Evolutionary conservation across 2,888 invertebrate species (phyloP).

Genomic region (Ditylenchus weischeri): DNA sequence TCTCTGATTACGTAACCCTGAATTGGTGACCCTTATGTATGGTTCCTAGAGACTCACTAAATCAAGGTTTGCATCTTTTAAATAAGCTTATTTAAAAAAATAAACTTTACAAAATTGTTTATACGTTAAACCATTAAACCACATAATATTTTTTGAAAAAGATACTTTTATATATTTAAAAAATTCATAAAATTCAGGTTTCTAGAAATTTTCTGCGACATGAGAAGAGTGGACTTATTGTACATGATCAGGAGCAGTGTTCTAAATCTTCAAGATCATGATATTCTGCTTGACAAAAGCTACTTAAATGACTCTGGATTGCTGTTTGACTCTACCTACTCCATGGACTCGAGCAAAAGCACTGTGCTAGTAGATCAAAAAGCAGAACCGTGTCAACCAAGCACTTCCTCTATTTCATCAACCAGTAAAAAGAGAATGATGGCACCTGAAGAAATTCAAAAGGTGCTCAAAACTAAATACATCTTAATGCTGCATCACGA

Average conservation of each 20-base stretch:
- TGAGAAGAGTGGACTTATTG: constrained; percentile 7
- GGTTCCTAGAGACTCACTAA: no score
- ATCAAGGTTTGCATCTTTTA: no score
- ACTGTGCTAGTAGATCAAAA: no score
- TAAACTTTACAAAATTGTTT: no score
- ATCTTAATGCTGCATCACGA: constrained; percentile 7
- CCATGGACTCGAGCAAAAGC: background rate
- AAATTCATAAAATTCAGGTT: background rate
- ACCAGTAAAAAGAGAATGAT: background rate
- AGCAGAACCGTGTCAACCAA: background rate
- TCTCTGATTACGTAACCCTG: no score
- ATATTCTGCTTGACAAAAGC: background rate
- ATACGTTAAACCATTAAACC: no score
- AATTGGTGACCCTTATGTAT: no score
- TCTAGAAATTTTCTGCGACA: constrained; percentile 10
- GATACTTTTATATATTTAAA: background rate
- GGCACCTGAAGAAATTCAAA: background rate
- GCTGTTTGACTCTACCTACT: background rate
- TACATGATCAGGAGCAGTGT: background rate
- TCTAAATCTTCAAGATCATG: background rate
- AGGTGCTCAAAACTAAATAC: background rate
- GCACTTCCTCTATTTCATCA: background rate
- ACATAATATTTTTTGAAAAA: no score
- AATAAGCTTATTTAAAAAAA: no score
- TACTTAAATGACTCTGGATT: background rate